Evolutionary conservation across 2,888 invertebrate genomes (phyloP), one percentile per base, ranked within the genome.

Genomic region (Archips xylosteana): DNA sequence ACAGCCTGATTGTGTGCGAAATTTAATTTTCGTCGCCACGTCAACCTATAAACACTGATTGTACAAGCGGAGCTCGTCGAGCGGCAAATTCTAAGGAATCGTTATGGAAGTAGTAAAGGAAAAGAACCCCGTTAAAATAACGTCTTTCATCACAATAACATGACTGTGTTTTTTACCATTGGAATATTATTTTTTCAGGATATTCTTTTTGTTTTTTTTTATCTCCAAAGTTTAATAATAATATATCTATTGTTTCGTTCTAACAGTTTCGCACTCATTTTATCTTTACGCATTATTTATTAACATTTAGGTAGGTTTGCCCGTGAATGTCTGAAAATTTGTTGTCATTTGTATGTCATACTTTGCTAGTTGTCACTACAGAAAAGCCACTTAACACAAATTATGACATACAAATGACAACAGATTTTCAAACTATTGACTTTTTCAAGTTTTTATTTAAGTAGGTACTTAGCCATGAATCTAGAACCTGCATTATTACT

Each of bases 41-140:
- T 79, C 78, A 78, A 75, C 76, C 76, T 80, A 79, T 81, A 82
- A 81, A 81, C 81, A 79, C 78, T 81, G 82, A 82, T 82, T 82
- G 80, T 78, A 76, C 77, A 70, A 69, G 74, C 75, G 75, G 76
- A 78, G 77, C 76, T 76, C 76, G 75, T 77, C 74, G 65, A 77
- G 76, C 78, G 77, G 68, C 72, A 77, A 79, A 80, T 77, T 79
- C 75, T 70, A 69, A 75, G 75, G 76, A 77, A 81, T 81, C 79
- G 78, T 83, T 81, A 81, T 77, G 78, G 75, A 80, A 79, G 81
- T 79, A 77, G 76, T 81, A 79, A 81, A 81, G 75, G 76, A 68
- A 76, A 77, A 78, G 67, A 39, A 68, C 76, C 77, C 78, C 74
- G 76, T 78, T 78, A 78, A 77, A 80, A 77, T 78, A 78, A 77